Conservation (phyloP, 2,888 invertebrate genomes). For the Noctua pronuba region DNA sequence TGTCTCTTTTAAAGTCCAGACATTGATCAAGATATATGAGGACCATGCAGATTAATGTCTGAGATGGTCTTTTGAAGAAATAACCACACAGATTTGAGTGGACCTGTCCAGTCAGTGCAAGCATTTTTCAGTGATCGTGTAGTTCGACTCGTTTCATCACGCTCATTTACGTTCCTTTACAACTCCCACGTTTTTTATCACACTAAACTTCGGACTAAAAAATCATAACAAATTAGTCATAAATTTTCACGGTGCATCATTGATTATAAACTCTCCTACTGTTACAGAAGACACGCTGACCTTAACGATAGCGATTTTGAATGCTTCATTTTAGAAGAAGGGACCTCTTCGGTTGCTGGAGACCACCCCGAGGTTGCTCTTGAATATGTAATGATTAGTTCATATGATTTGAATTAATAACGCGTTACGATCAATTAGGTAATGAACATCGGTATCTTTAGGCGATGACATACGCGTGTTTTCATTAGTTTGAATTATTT, state of each 20-base stretch:
- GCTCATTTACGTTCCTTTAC: constrained; percentile 5
- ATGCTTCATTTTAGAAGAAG: constrained; percentile 77
- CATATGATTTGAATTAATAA: constrained; percentile 82
- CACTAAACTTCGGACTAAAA: constrained; percentile 41
- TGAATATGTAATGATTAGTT: constrained; percentile 67
- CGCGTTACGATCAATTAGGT: constrained; percentile 81
- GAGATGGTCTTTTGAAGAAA: too few relatives aligned
- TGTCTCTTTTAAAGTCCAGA: too few relatives aligned
- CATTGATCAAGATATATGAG: too few relatives aligned
- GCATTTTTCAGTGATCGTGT: too few relatives aligned
- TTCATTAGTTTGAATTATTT: constrained; percentile 67
- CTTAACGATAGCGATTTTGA: constrained; percentile 80
- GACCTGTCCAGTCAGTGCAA: too few relatives aligned
- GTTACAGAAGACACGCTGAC: constrained; percentile 76
- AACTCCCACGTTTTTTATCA: constrained; percentile 44
- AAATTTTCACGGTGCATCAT: constrained; percentile 84
- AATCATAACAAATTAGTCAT: constrained; percentile 73
- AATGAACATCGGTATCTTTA: constrained; percentile 74
- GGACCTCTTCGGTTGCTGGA: constrained; percentile 67
- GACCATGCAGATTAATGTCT: too few relatives aligned
- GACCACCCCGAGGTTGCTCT: constrained; percentile 80
- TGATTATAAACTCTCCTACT: constrained; percentile 79
- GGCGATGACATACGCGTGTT: constrained; percentile 70
- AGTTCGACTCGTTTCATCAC: too few relatives aligned
- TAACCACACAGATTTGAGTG: too few relatives aligned